These are phyloP conservation scores for Pseudoatta argentina DNA, from an alignment of 1,140 invertebrate species.

Conservation along the genomic window DNA sequence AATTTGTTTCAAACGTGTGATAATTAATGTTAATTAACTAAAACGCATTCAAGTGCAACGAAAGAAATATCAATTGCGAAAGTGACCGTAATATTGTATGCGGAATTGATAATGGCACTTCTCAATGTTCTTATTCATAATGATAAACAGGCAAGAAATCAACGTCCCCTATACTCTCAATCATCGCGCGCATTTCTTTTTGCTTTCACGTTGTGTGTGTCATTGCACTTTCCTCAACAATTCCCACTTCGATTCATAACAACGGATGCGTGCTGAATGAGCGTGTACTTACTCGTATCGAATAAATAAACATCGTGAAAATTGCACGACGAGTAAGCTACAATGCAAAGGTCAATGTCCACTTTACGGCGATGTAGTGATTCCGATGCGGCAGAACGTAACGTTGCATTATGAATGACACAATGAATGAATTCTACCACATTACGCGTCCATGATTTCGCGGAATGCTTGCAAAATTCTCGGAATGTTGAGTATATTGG, in stretches of 20 bases:
- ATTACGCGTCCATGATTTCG: not conserved
- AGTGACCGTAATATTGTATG: constrained; percentile 23
- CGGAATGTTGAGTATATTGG: constrained; percentile 2
- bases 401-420: constrained; percentile 45
- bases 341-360: constrained; percentile 37
- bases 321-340: constrained; percentile 17
- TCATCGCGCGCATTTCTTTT: not conserved
- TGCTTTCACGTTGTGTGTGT: not conserved
- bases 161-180: constrained; percentile 8
- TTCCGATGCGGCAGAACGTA: not conserved
- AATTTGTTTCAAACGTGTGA: not conserved
- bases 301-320: constrained; percentile 29
- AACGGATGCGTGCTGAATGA: constrained; percentile 7
- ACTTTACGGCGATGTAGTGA: constrained; percentile 3
- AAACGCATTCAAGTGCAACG: not conserved
- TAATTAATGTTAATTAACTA: not conserved
- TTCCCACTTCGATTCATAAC: constrained; percentile 40
- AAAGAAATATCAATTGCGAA: not conserved
- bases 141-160: not conserved
- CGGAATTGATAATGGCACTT: constrained; percentile 9
- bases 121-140: constrained; percentile 10
- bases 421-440: not conserved
- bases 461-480: constrained; percentile 3
- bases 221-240: constrained; percentile 26
- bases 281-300: constrained; percentile 4